Percentiles rank a stretch among this genome's conserved stretches.
These are phyloP conservation scores for Neuroterus valhalla DNA, from an alignment of 1,140 invertebrate genomes.

Conservation along the genomic window DNA sequence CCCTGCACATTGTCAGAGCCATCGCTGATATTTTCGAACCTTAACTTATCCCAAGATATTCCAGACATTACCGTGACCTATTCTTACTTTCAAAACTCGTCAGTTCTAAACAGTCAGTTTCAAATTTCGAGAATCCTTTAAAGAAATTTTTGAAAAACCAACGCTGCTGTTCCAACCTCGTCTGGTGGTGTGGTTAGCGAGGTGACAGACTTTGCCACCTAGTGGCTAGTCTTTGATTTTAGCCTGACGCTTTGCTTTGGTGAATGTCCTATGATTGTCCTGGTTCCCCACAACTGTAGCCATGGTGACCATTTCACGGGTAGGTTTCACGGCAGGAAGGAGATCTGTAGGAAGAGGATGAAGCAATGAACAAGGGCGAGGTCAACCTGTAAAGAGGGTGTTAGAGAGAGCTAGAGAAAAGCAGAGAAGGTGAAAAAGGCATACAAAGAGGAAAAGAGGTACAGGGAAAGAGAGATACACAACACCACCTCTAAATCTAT, in stretches of 20 bases:
- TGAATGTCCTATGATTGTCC: constrained; percentile 68
- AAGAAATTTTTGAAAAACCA: too few species aligned
- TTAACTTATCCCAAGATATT: too few species aligned
- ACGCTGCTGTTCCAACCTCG: too few species aligned
- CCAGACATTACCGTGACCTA: too few species aligned
- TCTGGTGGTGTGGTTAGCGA: constrained; percentile 8
- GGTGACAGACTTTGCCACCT: constrained; percentile 51
- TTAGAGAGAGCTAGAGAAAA: constrained; percentile 32
- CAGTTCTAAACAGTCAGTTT: too few species aligned
- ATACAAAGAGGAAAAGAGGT: constrained; percentile 41
- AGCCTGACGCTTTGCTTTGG: constrained; percentile 67
- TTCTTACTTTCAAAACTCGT: too few species aligned
- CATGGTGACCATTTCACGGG: constrained; percentile 73
- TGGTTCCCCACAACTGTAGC: constrained; percentile 73
- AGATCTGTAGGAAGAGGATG: constrained; percentile 24
- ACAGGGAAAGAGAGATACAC: constrained; percentile 46
- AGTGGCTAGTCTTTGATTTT: constrained; percentile 68
- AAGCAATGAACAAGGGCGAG: constrained; percentile 32
- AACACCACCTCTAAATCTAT: constrained; percentile 67
- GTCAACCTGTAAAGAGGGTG: constrained; percentile 5
- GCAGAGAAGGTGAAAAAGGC: constrained; percentile 32
- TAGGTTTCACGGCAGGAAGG: constrained; percentile 18
- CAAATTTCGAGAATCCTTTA: too few species aligned
- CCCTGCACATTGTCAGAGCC: too few species aligned
- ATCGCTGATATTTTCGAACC: too few species aligned